phyloP scores from a whole-genome alignment of 2,113 vertebrate genomes.

The Echinops telfairi region DNA sequence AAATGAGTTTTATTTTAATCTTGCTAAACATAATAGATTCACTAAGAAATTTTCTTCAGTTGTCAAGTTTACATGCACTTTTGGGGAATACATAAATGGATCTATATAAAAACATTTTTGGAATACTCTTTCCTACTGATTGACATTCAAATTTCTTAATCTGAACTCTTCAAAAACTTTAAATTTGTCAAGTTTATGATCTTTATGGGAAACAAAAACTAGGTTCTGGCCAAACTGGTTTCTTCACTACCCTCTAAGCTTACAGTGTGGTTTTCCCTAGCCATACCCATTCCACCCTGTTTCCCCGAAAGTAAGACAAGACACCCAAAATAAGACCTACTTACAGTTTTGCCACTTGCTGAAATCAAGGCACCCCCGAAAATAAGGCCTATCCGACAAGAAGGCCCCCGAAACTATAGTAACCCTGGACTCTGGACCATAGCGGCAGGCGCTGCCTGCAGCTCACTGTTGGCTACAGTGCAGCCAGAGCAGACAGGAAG shows the following conservation, averaged over 20 bases:
- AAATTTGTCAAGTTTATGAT: not conserved
- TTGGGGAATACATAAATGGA: not conserved
- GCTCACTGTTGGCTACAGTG: too few relatives aligned
- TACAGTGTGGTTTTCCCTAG: not conserved
- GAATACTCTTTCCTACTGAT: not conserved
- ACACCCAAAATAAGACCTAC: too few relatives aligned
- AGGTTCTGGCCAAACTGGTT: not conserved
- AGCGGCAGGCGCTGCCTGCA: too few relatives aligned
- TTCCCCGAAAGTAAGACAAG: too few relatives aligned
- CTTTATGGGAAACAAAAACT: constrained; percentile 20
- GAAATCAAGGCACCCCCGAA: too few relatives aligned
- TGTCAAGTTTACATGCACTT: constrained; percentile 33
- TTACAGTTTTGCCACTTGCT: too few relatives aligned
- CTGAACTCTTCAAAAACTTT: not conserved
- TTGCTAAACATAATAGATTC: constrained; percentile 50
- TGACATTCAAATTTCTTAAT: constrained; percentile 50
- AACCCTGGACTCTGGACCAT: too few relatives aligned
- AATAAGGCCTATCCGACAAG: too few relatives aligned
- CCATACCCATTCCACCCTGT: not conserved
- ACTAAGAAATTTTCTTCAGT: constrained; percentile 33
- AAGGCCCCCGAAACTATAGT: too few relatives aligned
- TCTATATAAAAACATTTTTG: not conserved
- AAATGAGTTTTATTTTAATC: constrained; percentile 62
- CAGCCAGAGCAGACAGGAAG: too few relatives aligned
- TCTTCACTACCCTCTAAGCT: not conserved